phyloP scores from a whole-genome alignment of 2,797 vertebrate species.

The Tenualosa thibaudeaui region DNA sequence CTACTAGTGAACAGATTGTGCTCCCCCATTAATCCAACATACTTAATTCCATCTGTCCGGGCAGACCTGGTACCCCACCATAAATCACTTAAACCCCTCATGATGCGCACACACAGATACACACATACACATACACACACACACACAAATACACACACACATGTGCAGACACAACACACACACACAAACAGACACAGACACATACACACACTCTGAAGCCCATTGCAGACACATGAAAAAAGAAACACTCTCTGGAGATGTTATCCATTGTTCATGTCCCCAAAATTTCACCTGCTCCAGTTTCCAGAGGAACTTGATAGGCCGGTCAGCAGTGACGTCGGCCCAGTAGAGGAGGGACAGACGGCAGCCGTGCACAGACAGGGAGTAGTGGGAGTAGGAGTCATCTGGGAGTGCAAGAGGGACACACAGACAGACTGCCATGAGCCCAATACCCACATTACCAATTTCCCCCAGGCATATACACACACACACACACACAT shows the following conservation, averaged over 20 bases:
- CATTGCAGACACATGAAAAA: background rate
- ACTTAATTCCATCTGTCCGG: slow-evolving; percentile 63
- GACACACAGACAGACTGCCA: background rate
- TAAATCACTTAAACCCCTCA: slow-evolving; percentile 50
- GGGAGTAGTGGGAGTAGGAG: slow-evolving; percentile 92
- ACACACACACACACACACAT: background rate
- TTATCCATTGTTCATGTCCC: background rate
- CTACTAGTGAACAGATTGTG: slow-evolving; percentile 55
- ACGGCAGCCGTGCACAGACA: slow-evolving; percentile 93
- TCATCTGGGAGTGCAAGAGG: slow-evolving; percentile 76
- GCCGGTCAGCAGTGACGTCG: slow-evolving; percentile 86
- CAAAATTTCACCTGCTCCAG: slow-evolving; percentile 86
- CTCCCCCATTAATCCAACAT: slow-evolving; percentile 59
- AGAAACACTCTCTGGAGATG: background rate
- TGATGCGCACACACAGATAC: slow-evolving; percentile 2
- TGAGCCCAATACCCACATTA: background rate
- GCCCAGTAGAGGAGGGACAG: slow-evolving; percentile 98
- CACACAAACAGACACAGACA: background rate
- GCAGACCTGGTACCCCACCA: slow-evolving; percentile 50
- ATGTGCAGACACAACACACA: background rate
- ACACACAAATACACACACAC: background rate
- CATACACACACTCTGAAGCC: background rate
- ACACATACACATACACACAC: background rate
- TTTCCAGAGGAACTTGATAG: slow-evolving; percentile 98
- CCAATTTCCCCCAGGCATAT: background rate